phyloP scores from a whole-genome alignment of 2,888 invertebrate species.

The Synergus laeviventris region DNA sequence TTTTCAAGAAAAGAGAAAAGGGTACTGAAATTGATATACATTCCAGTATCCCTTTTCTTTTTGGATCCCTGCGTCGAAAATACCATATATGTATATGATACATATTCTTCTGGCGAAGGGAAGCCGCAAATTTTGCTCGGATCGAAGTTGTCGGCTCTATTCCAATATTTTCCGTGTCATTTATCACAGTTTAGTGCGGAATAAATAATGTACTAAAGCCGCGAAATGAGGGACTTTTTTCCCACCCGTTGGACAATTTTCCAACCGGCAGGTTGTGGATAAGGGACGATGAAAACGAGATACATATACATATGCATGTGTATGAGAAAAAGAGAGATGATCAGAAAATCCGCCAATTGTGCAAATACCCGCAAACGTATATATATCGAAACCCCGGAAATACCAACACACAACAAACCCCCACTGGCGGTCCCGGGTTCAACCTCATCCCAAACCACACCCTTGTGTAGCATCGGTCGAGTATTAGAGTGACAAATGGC shows the following conservation, averaged over 20 bases:
- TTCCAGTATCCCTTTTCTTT: background rate
- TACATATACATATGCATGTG: background rate
- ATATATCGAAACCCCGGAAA: too few relatives aligned
- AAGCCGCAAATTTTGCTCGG: background rate
- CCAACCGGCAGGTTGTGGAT: background rate
- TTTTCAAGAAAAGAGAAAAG: background rate
- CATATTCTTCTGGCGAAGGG: background rate
- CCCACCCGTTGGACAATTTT: background rate
- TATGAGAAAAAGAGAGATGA: background rate
- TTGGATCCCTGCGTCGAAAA: background rate
- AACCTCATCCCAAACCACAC: too few relatives aligned
- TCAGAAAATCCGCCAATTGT: too few relatives aligned
- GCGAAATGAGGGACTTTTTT: slow-evolving; percentile 8
- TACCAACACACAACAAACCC: background rate
- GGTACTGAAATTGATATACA: background rate
- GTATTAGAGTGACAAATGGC: background rate
- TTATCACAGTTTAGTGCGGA: slow-evolving; percentile 1
- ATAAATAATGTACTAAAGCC: slow-evolving; percentile 3
- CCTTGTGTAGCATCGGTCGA: too few relatives aligned
- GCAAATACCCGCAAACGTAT: too few relatives aligned
- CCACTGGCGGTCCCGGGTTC: background rate
- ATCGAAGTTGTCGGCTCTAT: slow-evolving; percentile 14
- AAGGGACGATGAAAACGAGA: background rate
- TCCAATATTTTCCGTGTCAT: slow-evolving; percentile 16
- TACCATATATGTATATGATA: background rate